These are phyloP conservation scores for Metellina segmentata DNA, from an alignment of 2,888 invertebrate species.

Conservation along the genomic window DNA sequence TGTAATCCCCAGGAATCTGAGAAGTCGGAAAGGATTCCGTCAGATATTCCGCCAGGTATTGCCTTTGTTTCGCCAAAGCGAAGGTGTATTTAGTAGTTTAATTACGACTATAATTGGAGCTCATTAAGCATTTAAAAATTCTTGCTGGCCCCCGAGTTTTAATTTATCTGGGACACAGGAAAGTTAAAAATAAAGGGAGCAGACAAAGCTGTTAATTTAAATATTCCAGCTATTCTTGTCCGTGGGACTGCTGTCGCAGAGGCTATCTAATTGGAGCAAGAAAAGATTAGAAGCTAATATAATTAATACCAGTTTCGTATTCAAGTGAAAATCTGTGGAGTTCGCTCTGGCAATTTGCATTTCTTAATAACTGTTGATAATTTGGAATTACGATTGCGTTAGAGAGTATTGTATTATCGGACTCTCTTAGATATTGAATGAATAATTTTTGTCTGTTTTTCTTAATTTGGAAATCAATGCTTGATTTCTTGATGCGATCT, in stretches of 20 bases:
- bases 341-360: neutral
- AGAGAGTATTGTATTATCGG: neutral
- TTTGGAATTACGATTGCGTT: neutral
- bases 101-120: slow-evolving; percentile 30
- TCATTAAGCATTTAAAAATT: slow-evolving; percentile 49
- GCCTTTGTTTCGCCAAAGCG: slow-evolving; percentile 14
- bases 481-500: too few species aligned
- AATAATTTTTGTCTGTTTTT: neutral
- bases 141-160: neutral
- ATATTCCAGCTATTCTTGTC: neutral
- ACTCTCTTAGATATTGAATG: neutral
- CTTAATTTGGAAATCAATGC: neutral
- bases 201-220: neutral
- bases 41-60: slow-evolving; percentile 23
- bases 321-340: neutral
- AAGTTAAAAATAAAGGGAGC: neutral
- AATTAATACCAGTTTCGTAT: neutral
- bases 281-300: neutral
- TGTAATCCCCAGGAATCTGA: slow-evolving; percentile 36
- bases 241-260: neutral
- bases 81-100: slow-evolving; percentile 21
- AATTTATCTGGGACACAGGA: neutral
- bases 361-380: neutral
- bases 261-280: neutral
- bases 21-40: slow-evolving; percentile 33